These are phyloP conservation scores for Protonibea diacanthus DNA, from an alignment of 2,797 vertebrate genomes.

Conservation along the genomic window DNA sequence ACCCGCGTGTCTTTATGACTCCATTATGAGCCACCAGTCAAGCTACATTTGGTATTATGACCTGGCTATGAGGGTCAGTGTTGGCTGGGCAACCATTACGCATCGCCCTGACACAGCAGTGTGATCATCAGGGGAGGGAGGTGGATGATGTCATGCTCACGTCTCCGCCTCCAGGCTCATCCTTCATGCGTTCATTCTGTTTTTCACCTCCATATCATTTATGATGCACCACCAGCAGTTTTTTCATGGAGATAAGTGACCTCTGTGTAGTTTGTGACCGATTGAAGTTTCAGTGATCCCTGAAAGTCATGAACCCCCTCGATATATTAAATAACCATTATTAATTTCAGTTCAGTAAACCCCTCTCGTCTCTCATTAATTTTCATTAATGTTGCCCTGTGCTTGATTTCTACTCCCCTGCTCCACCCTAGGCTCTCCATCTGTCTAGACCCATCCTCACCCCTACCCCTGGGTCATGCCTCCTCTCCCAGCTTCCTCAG, in stretches of 20 bases:
- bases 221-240: slow-evolving; percentile 15
- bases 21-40: not conserved
- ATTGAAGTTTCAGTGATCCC: slow-evolving; percentile 8
- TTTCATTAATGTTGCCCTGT: not conserved
- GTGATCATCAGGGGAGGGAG: slow-evolving; percentile 8
- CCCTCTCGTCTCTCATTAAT: not conserved
- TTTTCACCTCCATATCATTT: not conserved
- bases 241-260: slow-evolving; percentile 7
- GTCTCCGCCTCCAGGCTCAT: slow-evolving; percentile 12
- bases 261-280: slow-evolving; percentile 8
- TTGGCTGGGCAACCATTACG: not conserved
- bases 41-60: slow-evolving; percentile 10
- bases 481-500: slow-evolving; percentile 2
- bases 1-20: not conserved
- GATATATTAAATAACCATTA: slow-evolving; percentile 2
- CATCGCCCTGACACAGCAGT: slow-evolving; percentile 21
- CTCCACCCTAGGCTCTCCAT: not conserved
- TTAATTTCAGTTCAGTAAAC: not conserved
- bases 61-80: slow-evolving; percentile 1
- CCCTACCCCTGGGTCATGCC: not conserved
- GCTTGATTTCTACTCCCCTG: not conserved
- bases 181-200: slow-evolving; percentile 23
- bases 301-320: slow-evolving; percentile 30
- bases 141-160: slow-evolving; percentile 22
- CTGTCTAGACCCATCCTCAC: not conserved